A percentile compares a stretch with the other conserved stretches of the same genome.
Evolutionary conservation across 2,888 invertebrate species (phyloP).

Genomic region (Sinodicranocentrus sp.): DNA sequence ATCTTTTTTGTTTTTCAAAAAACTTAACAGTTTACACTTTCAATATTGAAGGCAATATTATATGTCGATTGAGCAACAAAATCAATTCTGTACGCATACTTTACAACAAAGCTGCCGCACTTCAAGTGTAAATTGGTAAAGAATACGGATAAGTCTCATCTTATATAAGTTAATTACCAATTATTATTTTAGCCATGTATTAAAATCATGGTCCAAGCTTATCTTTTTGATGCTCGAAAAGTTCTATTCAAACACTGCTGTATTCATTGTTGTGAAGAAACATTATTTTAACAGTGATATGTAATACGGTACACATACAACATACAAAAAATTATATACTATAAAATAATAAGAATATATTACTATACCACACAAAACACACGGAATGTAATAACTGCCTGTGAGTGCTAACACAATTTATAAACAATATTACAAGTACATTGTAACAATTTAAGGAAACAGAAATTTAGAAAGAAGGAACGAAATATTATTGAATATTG

Average conservation of each 20-base stretch:
- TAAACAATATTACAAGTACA: conserved; percentile 27
- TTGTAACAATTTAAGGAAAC: conserved; percentile 1
- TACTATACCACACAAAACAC: conserved; percentile 6
- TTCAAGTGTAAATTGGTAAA: no score
- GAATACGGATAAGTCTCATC: neutral
- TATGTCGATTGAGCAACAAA: no score
- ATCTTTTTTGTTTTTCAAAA: no score
- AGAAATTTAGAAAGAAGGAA: neutral
- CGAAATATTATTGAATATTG: neutral
- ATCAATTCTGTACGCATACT: no score
- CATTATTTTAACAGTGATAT: conserved; percentile 58
- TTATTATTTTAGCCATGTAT: no score
- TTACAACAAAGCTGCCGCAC: no score
- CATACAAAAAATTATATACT: conserved; percentile 9
- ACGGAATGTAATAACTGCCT: conserved; percentile 53
- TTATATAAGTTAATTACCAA: no score
- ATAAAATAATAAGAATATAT: conserved; percentile 1
- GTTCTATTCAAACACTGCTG: conserved; percentile 28
- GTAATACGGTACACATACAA: conserved; percentile 37
- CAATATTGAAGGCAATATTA: no score
- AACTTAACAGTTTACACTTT: no score
- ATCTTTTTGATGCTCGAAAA: neutral
- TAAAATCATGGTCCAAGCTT: neutral
- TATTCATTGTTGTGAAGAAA: conserved; percentile 24
- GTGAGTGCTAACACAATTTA: conserved; percentile 53